Evolutionary conservation across 2,888 invertebrate genomes (phyloP).

Genomic region (Drosophila meridionalis): DNA sequence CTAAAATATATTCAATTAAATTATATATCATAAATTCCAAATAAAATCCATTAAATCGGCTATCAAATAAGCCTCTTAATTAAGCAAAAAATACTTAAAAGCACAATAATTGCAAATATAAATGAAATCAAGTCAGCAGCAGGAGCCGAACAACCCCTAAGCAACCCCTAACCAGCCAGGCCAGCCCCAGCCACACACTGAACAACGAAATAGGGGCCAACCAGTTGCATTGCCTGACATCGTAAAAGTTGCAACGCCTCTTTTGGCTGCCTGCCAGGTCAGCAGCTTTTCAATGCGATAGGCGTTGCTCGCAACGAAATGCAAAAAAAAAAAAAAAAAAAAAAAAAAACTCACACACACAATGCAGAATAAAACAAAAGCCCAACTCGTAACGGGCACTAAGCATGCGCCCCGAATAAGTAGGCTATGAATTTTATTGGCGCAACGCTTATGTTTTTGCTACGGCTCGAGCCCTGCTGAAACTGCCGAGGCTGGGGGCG

Average conservation of each 20-base stretch:
- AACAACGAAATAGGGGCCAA: constrained; percentile 25
- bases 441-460: constrained; percentile 46
- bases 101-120: background rate
- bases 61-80: background rate
- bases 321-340: constrained; percentile 5
- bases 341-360: background rate
- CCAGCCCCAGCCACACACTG: constrained; percentile 2
- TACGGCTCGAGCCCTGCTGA: constrained; percentile 20
- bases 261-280: constrained; percentile 65
- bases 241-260: constrained; percentile 55
- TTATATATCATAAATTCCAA: background rate
- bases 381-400: constrained; percentile 23
- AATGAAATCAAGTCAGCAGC: background rate
- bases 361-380: background rate
- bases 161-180: constrained; percentile 14
- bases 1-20: background rate
- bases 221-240: constrained; percentile 60
- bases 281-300: constrained; percentile 42
- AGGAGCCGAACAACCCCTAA: constrained; percentile 5
- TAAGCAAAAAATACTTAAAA: background rate
- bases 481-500: background rate
- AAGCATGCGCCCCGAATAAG: constrained; percentile 66
- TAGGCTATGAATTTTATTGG: constrained; percentile 62
- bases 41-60: background rate
- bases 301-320: constrained; percentile 52